Conservation (phyloP, 2,888 invertebrate species). For the Caenorhabditis sp. region DNA sequence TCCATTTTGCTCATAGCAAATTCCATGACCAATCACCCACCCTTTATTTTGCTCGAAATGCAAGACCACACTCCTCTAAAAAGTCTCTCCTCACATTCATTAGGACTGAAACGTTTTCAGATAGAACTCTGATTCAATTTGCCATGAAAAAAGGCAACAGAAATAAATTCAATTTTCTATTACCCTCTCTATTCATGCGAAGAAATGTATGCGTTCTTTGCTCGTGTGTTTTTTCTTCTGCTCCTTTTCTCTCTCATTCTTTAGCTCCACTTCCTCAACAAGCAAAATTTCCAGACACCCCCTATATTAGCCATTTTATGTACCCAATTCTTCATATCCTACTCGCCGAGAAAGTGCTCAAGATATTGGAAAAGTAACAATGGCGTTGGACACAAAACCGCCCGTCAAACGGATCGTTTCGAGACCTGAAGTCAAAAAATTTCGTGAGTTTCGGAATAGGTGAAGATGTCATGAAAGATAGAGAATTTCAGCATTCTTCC, state of each 20-base stretch:
- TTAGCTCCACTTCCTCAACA: not conserved
- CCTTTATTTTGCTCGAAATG: conserved; percentile 1
- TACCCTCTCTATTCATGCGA: conserved; percentile 19
- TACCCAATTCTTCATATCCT: conserved; percentile 33
- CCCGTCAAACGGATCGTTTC: conserved; percentile 25
- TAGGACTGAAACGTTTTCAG: not conserved
- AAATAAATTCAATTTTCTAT: not conserved
- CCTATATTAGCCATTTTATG: conserved; percentile 19
- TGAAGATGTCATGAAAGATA: not conserved
- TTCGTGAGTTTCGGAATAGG: conserved; percentile 44
- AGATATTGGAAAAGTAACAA: conserved; percentile 29
- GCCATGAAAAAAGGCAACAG: conserved; percentile 6
- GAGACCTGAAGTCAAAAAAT: conserved; percentile 45
- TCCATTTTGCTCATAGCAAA: not conserved
- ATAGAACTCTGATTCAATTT: conserved; percentile 24
- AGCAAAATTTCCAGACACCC: not conserved
- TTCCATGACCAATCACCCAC: conserved; percentile 23
- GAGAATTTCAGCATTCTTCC: conserved; percentile 70
- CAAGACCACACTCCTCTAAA: not conserved
- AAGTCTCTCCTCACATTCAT: not conserved
- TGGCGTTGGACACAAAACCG: conserved; percentile 12
- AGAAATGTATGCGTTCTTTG: conserved; percentile 35
- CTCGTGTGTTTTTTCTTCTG: not conserved
- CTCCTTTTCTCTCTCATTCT: not conserved
- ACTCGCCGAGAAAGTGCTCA: conserved; percentile 41